These are phyloP conservation scores for Folsomia candida DNA, from an alignment of 2,888 invertebrate genomes.

Conservation along the genomic window DNA sequence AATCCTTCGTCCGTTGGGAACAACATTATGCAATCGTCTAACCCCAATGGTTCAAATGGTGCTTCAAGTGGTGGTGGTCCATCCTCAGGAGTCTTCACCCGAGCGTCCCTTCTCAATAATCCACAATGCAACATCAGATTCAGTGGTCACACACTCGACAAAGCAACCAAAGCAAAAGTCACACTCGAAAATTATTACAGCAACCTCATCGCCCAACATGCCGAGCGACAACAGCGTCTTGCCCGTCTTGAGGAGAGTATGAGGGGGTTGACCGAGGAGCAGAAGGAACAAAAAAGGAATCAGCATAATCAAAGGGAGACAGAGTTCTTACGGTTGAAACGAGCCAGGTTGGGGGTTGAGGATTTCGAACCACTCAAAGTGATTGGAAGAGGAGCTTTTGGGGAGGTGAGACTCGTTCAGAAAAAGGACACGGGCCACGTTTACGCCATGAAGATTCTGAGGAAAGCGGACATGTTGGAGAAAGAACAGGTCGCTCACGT, in stretches of 20 bases:
- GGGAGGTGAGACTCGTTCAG: slow-evolving; percentile 94
- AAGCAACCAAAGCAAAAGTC: slow-evolving; percentile 97
- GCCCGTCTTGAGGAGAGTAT: slow-evolving; percentile 94
- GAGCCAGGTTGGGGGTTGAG: slow-evolving; percentile 92
- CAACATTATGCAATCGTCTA: slow-evolving; percentile 16
- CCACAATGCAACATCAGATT: slow-evolving; percentile 76
- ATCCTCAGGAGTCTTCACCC: slow-evolving; percentile 25
- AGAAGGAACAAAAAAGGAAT: slow-evolving; percentile 88
- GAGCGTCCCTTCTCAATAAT: slow-evolving; percentile 36
- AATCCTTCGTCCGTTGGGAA: slow-evolving; percentile 10
- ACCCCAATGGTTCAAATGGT: slow-evolving; percentile 4
- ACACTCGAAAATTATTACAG: slow-evolving; percentile 99
- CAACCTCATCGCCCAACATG: slow-evolving; percentile 94
- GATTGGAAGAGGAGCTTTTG: slow-evolving; percentile 84
- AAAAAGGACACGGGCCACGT: slow-evolving; percentile 99
- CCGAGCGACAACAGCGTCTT: slow-evolving; percentile 89
- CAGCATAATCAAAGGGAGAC: slow-evolving; percentile 98
- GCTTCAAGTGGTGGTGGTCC: background rate
- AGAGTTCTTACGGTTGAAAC: slow-evolving; percentile 92
- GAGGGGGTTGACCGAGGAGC: slow-evolving; percentile 87
- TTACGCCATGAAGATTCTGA: slow-evolving; percentile 99
- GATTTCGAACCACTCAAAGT: slow-evolving; percentile 98
- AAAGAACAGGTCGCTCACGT: slow-evolving; percentile 99
- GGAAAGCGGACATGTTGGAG: slow-evolving; percentile 87
- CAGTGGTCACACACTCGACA: slow-evolving; percentile 95